Base-by-base conservation (phyloP, 1,140 invertebrate species). In the Cotesia vestalis region DNA sequence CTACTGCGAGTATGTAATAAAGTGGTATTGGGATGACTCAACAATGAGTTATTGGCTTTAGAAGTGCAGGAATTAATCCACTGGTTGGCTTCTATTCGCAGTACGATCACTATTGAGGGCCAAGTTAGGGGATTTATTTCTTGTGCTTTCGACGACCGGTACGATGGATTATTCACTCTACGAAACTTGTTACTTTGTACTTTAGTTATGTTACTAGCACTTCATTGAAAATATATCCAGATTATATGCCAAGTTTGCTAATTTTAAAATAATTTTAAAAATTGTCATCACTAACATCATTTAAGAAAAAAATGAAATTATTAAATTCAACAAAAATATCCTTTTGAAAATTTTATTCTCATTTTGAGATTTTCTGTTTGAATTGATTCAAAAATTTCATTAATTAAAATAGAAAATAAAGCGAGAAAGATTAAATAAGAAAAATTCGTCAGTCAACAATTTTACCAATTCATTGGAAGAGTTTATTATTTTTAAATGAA, bases 21-120 rank as follows among this genome's bases (percentile, higher is more conserved):
- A 82, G 76, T 79, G 78, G 78, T 80, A 83, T 83, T 83, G 77
- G 77, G 74, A 81, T 83, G 80, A 84, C 79, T 78, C 79, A 81
- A 84, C 84, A 82, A 79, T 79, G 78, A 85, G 80, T 83, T 85
- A 84, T 85, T 85, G 83, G 83, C 82, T 84, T 83, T 83, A 77
- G 81, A 83, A 84, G 82, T 80, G 78, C 75, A 75, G 78, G 74
- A 73, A 73, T 81, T 82, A 84, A 83, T 85, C 79, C 78, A 40
- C 75, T 81, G 72, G 75, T 81, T 83, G 80, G 83, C 81, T 84
- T 84, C 81, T 27, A 27, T 27, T 27, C 27, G 77, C 78, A 74
- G 69, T 73, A 14, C 64, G 34, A 72, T 66, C 76, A 69, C 77
- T 69, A 76, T 78, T 78, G 79, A 78, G 77, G 79, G 75, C 77